Evolutionary conservation across 1,140 invertebrate species (phyloP).

Genomic region (Pararge aegeria): DNA sequence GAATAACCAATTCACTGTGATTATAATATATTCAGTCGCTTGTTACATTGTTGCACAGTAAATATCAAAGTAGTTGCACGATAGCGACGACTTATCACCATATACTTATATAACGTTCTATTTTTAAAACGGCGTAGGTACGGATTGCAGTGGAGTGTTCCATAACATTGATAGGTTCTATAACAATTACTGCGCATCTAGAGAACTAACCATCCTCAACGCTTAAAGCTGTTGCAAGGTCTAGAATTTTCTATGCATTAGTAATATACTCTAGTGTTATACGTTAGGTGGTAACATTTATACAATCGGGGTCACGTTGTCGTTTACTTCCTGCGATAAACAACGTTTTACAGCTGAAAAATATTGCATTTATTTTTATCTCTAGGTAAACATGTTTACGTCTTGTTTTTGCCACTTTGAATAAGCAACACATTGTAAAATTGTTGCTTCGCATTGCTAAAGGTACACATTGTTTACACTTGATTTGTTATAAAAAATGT

Average conservation of each 20-base stretch:
- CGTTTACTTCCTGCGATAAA: constrained; percentile 29
- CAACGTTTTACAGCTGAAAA: constrained; percentile 23
- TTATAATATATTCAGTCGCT: background rate
- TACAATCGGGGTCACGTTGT: constrained; percentile 28
- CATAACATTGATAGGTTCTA: constrained; percentile 20
- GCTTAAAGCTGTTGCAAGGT: constrained; percentile 33
- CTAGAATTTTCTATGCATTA: constrained; percentile 36
- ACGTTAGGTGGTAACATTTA: background rate
- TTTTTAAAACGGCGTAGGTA: constrained; percentile 13
- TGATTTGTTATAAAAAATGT: no score
- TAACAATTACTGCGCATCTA: constrained; percentile 21
- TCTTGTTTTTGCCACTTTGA: background rate
- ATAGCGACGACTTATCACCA: background rate
- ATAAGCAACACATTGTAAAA: background rate
- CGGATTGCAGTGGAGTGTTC: constrained; percentile 2
- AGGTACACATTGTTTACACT: background rate
- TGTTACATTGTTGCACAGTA: background rate
- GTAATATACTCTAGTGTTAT: constrained; percentile 23
- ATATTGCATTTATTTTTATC: constrained; percentile 13
- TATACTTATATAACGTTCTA: constrained; percentile 14
- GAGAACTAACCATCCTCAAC: constrained; percentile 53
- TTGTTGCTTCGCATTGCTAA: background rate
- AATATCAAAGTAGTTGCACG: constrained; percentile 1
- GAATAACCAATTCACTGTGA: no score
- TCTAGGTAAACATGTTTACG: constrained; percentile 1